Evolutionary conservation across 30 jellyfish, hydroid and myxozoan genomes (phyloP).

Genomic region (Turritopsis dohrnii): DNA sequence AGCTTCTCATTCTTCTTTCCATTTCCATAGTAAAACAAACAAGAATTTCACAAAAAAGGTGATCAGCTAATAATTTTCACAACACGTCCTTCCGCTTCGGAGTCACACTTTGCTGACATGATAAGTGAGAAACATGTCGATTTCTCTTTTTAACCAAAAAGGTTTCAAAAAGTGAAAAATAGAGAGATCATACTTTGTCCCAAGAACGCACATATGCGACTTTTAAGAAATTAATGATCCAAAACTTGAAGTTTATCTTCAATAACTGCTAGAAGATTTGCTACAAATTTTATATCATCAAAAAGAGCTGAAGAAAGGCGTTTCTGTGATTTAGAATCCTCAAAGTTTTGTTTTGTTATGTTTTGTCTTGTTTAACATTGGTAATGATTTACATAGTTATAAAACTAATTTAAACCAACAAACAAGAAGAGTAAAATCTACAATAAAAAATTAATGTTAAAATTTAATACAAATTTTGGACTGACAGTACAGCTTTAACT

Average conservation of each 20-base stretch:
- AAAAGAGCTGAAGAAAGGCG: neutral
- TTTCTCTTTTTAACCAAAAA: neutral
- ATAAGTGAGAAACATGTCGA: too few species aligned
- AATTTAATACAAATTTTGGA: neutral
- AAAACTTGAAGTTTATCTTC: neutral
- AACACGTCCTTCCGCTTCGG: too few species aligned
- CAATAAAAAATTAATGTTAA: neutral
- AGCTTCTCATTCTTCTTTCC: too few species aligned
- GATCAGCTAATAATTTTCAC: too few species aligned
- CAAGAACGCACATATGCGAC: neutral
- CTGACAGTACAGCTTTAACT: neutral
- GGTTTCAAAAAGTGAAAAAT: neutral
- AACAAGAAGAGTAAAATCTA: neutral
- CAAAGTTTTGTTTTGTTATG: neutral
- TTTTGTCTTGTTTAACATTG: neutral
- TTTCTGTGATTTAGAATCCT: neutral
- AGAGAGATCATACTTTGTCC: neutral
- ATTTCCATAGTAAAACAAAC: too few species aligned
- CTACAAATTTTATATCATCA: neutral
- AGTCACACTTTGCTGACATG: too few species aligned
- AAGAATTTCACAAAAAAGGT: too few species aligned
- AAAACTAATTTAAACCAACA: neutral
- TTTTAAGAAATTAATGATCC: neutral
- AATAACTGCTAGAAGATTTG: neutral
- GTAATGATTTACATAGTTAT: neutral